Conservation (phyloP, 2,888 invertebrate species). For the Pharmacophagus antenor region DNA sequence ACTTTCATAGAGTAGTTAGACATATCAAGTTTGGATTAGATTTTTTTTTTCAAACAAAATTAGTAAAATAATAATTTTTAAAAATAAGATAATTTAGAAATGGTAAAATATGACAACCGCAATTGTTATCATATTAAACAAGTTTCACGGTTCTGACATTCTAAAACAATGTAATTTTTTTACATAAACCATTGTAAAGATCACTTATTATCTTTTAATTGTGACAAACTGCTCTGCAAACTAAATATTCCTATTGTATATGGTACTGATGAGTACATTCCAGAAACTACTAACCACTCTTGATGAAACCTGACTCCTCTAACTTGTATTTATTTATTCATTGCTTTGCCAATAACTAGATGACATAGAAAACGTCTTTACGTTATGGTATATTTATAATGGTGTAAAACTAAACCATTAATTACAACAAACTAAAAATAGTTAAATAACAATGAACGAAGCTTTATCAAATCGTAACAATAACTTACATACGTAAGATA, state of each 20-base stretch:
- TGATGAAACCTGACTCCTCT: background rate
- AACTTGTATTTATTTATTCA: background rate
- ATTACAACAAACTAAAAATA: background rate
- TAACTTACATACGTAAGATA: conserved; percentile 69
- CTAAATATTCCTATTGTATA: background rate
- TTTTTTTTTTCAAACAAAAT: conserved; percentile 1
- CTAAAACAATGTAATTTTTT: too few relatives aligned
- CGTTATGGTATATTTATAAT: background rate
- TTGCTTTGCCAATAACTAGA: background rate
- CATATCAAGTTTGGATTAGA: conserved; percentile 28
- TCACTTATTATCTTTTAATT: background rate
- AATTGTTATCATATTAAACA: too few relatives aligned
- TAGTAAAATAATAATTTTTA: background rate
- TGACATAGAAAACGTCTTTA: background rate
- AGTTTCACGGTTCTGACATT: too few relatives aligned
- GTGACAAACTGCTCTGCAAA: background rate
- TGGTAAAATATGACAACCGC: background rate
- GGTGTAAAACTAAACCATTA: background rate
- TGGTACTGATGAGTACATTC: background rate
- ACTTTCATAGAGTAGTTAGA: conserved; percentile 19
- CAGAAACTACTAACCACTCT: background rate
- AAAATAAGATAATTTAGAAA: background rate
- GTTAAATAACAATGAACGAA: conserved; percentile 45
- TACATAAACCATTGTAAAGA: too few relatives aligned
- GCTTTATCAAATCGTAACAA: conserved; percentile 72